Base-by-base conservation (phyloP, 2,113 vertebrate species). In the Oriolus oriolus region DNA sequence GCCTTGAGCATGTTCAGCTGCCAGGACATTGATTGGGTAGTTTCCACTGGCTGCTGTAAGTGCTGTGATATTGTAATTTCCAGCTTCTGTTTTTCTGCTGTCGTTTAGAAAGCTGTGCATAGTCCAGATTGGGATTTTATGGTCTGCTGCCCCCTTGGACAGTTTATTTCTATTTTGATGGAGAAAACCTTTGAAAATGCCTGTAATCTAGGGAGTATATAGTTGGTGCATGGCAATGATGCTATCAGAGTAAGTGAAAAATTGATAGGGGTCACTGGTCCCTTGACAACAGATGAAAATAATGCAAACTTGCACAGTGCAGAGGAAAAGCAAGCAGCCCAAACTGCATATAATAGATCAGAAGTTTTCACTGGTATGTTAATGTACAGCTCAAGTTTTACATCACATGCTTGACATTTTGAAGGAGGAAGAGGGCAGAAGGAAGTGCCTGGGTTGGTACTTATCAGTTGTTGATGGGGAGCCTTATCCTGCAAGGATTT, bases 111-210 rank as follows among this genome's bases (percentile, higher is more conserved):
- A 97, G 90, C 70, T 90, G 33, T 63, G 44, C 87, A 81, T 76
- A 90, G 79, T 91, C 96, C 96, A 98, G 97, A 97, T 94, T 93
- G 96, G 75, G 90, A 96, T 97, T 97, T 97, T 96, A 97, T 93
- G 96, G 95, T 97, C 96, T 94, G 61, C 60, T 95, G 83, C 96
- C 73, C 71, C 33, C 41, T 70, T 97, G 91, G 84, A 96, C 60
- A 69, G 73, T 39, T 93, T 95, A 80, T 91, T 96, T 83, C 42
- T 81, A 84, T 80, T 87, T 95, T 79, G 78, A 7, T 70, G 60
- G 89, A 97, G 91, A 84, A 89, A 96, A 88, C 88, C 77, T 97
- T 97, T 95, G 84, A 94, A 97, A 98, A 87, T 47, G 9, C 61
- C 93, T 92, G 84, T 96, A 93, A 96, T 96, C 71, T 94, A 89